These are phyloP conservation scores for Diglossa cyanea DNA, from an alignment of 2,797 vertebrate genomes.

Conservation along the genomic window DNA sequence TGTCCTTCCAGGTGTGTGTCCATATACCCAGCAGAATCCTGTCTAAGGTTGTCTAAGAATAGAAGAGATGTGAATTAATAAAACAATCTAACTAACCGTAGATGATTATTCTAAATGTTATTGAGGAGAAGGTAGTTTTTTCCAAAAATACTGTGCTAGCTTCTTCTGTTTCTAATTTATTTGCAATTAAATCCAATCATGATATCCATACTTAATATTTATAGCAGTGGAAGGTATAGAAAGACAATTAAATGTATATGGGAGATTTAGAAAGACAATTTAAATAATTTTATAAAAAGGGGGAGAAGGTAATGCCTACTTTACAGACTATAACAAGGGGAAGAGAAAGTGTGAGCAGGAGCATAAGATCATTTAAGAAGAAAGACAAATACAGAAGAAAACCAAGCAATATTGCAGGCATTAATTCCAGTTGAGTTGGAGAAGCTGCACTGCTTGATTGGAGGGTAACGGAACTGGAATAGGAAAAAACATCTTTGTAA, in stretches of 20 bases:
- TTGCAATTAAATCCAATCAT: not conserved
- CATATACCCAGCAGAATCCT: not conserved
- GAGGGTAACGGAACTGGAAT: not conserved
- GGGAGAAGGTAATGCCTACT: not conserved
- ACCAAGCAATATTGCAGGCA: not conserved
- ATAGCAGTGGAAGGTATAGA: not conserved
- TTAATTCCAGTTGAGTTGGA: not conserved
- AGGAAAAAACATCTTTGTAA: not conserved
- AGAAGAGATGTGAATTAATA: not conserved
- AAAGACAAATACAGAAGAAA: not conserved
- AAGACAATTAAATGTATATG: not conserved
- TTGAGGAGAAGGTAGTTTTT: not conserved
- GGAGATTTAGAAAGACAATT: not conserved
- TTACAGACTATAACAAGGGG: not conserved
- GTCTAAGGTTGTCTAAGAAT: not conserved
- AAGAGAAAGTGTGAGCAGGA: not conserved
- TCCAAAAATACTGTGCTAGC: not conserved
- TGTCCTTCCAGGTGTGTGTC: not conserved
- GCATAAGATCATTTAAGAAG: not conserved
- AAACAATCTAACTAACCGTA: not conserved
- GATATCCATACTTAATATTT: not conserved
- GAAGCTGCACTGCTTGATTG: not conserved
- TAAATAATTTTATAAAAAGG: fast-evolving
- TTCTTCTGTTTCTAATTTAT: not conserved
- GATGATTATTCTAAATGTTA: not conserved